Evolutionary conservation across 2,888 invertebrate species (phyloP).

Genomic region (Sinopyrophorus schimmeli): DNA sequence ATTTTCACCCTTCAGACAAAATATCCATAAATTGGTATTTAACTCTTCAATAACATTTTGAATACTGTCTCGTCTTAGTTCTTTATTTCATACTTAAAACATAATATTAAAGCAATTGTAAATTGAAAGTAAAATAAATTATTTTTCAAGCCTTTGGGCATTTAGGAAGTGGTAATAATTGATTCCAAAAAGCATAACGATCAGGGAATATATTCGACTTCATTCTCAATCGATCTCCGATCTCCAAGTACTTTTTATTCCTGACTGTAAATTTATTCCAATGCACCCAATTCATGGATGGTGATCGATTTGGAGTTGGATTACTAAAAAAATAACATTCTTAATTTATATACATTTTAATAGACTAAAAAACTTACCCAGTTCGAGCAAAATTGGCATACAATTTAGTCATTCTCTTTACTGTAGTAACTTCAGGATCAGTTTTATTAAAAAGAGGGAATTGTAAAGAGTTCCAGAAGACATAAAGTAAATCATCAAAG

Average conservation of each 20-base stretch:
- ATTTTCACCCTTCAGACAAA: too few relatives aligned
- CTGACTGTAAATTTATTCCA: conserved; percentile 6
- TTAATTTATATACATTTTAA: background rate
- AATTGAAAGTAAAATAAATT: too few relatives aligned
- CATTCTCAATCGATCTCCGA: conserved; percentile 1
- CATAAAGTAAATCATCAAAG: conserved; percentile 58
- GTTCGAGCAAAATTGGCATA: conserved; percentile 54
- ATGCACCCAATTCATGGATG: background rate
- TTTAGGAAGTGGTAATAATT: conserved; percentile 8
- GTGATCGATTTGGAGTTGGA: conserved; percentile 50
- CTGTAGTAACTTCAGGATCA: conserved; percentile 50
- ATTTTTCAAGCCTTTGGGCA: too few relatives aligned
- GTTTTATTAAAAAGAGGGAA: conserved; percentile 46
- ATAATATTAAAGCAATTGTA: too few relatives aligned
- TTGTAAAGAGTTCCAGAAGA: conserved; percentile 48
- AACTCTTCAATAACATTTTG: too few relatives aligned
- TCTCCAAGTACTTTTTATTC: conserved; percentile 12
- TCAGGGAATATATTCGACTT: conserved; percentile 4
- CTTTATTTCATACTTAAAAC: too few relatives aligned
- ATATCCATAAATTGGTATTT: too few relatives aligned
- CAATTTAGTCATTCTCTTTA: conserved; percentile 53
- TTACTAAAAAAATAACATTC: conserved; percentile 50
- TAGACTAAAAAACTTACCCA: conserved; percentile 42
- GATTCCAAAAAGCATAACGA: conserved; percentile 10
- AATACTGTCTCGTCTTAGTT: too few relatives aligned